Percentiles rank a stretch among this genome's conserved stretches.
phyloP scores from a whole-genome alignment of 35 echinoderm and acorn worm species.

The Chiridota heheva region DNA sequence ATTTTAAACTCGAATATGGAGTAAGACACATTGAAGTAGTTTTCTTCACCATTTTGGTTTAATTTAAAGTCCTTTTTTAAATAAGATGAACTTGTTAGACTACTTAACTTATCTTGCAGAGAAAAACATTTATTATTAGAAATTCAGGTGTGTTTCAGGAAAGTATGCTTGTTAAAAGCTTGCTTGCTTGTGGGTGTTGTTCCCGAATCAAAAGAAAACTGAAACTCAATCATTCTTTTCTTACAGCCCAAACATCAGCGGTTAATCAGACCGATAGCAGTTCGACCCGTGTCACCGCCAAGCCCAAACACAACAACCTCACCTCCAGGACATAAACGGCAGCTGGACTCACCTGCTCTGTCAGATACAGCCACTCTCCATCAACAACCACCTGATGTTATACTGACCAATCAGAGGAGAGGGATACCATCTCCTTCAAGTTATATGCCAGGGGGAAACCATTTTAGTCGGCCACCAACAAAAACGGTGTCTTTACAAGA shows the following conservation, averaged over 20 bases:
- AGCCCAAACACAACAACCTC: constrained; percentile 25
- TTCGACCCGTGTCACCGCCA: constrained; percentile 22
- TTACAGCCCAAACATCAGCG: constrained; percentile 35
- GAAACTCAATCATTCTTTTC: too few relatives aligned
- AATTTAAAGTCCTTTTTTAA: too few relatives aligned
- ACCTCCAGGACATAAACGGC: constrained; percentile 10
- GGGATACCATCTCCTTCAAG: constrained; percentile 30
- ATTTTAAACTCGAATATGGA: too few relatives aligned
- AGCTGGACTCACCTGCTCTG: constrained; percentile 19
- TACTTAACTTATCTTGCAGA: too few relatives aligned
- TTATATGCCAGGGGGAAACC: constrained; percentile 15
- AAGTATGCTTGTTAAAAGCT: too few relatives aligned
- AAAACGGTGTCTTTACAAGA: constrained; percentile 54
- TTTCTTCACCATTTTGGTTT: too few relatives aligned
- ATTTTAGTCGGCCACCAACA: constrained; percentile 40
- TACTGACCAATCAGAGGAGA: constrained; percentile 51
- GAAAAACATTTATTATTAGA: too few relatives aligned
- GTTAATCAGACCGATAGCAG: constrained; percentile 47
- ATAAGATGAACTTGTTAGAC: too few relatives aligned
- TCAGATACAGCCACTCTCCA: constrained; percentile 22
- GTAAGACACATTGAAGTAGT: too few relatives aligned
- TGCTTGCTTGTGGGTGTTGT: too few relatives aligned
- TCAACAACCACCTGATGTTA: constrained; percentile 37
- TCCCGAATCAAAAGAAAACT: too few relatives aligned
- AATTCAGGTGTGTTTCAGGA: too few relatives aligned